Evolutionary conservation across 1,140 invertebrate genomes (phyloP).

Genomic region (Thrips palmi): DNA sequence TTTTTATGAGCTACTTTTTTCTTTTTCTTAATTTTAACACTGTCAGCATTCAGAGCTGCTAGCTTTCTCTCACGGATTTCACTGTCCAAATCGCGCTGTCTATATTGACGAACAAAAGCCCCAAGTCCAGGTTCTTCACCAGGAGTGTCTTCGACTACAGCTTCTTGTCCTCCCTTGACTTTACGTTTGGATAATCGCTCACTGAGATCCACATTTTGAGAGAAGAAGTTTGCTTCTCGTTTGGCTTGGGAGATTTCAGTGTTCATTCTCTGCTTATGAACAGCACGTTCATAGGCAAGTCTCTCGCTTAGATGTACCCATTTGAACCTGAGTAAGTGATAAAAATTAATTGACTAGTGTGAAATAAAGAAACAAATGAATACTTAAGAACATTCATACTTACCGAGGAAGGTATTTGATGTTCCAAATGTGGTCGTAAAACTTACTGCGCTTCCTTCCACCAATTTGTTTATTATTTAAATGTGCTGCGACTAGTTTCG

Average conservation of each 20-base stretch:
- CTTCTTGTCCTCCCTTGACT: constrained; percentile 10
- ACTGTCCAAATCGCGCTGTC: constrained; percentile 9
- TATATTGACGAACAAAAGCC: background rate
- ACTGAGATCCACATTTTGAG: constrained; percentile 15
- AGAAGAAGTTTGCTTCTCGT: constrained; percentile 42
- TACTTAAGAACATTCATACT: constrained; percentile 9
- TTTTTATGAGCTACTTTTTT: constrained; percentile 5
- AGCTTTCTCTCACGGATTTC: constrained; percentile 12
- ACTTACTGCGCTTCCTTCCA: constrained; percentile 67
- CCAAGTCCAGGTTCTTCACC: background rate
- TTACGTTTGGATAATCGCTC: constrained; percentile 15
- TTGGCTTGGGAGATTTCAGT: constrained; percentile 83
- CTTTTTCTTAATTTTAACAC: constrained; percentile 13
- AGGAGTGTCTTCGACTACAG: constrained; percentile 4
- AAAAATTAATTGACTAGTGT: too few species aligned
- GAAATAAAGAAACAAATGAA: constrained; percentile 12
- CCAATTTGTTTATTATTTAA: constrained; percentile 80
- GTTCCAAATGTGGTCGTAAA: constrained; percentile 84
- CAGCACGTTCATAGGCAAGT: constrained; percentile 77
- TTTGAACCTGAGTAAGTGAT: constrained; percentile 85
- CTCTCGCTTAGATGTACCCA: constrained; percentile 89
- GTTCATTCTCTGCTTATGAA: constrained; percentile 64
- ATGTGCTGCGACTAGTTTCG: constrained; percentile 60
- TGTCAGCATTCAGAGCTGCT: too few species aligned
- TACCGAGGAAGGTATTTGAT: constrained; percentile 82